Percentiles rank a stretch among this genome's conserved stretches.
Conservation (phyloP, 2,797 vertebrate species). For the Nyctibius grandis region DNA sequence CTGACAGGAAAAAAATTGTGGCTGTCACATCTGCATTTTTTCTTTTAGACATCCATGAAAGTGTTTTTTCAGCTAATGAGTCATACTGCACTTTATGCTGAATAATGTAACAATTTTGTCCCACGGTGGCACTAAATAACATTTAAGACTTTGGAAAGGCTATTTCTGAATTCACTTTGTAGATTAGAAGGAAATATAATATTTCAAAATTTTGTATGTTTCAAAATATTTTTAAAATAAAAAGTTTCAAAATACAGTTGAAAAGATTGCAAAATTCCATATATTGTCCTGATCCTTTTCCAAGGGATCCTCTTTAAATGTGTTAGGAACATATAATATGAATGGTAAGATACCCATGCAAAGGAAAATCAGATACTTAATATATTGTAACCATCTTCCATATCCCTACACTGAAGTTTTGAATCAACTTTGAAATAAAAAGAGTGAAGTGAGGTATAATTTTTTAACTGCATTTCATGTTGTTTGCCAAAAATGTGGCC, state of each 20-base stretch:
- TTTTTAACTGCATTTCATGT: neutral
- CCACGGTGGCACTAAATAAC: neutral
- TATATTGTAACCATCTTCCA: neutral
- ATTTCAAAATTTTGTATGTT: neutral
- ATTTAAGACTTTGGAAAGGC: neutral
- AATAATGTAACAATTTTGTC: neutral
- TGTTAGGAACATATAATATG: neutral
- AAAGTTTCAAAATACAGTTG: neutral
- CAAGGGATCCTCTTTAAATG: neutral
- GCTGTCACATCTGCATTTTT: neutral
- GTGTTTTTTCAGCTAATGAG: constrained; percentile 13
- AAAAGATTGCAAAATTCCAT: neutral
- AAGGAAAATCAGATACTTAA: neutral
- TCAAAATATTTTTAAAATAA: neutral
- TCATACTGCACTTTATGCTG: neutral
- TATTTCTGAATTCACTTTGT: neutral
- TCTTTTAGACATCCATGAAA: constrained; percentile 19
- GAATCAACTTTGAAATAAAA: neutral
- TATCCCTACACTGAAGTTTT: neutral
- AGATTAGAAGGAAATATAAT: neutral
- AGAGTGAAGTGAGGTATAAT: neutral
- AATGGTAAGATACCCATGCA: neutral
- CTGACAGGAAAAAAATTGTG: constrained; percentile 22
- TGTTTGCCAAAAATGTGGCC: fast-evolving
- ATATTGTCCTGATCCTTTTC: neutral